A percentile compares a stretch with the other conserved stretches of the same genome.
Evolutionary conservation across 2,797 vertebrate species (phyloP).

Genomic region (Characodon lateralis): DNA sequence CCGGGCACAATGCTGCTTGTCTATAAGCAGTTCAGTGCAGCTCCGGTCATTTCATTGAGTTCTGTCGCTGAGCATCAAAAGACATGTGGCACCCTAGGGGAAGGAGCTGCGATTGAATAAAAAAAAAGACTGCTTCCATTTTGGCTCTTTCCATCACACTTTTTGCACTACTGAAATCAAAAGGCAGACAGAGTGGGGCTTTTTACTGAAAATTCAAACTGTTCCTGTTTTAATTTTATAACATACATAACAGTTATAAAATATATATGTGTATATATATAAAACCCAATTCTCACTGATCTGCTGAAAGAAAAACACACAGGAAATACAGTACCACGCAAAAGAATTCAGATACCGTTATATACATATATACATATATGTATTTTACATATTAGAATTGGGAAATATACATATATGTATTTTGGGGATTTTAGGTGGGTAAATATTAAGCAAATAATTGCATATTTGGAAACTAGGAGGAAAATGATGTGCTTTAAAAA

Average conservation of each 20-base stretch:
- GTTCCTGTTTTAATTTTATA: too few species aligned
- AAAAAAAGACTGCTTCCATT: constrained; percentile 36
- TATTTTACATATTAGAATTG: too few species aligned
- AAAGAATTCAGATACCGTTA: neutral
- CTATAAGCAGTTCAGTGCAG: constrained; percentile 49
- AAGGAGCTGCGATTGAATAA: constrained; percentile 50
- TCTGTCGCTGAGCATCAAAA: constrained; percentile 68
- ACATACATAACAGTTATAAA: neutral
- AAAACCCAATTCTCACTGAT: neutral
- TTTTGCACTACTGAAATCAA: constrained; percentile 21
- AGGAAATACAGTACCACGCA: neutral
- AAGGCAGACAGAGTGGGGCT: neutral
- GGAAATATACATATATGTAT: too few species aligned
- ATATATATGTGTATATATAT: neutral
- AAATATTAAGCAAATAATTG: too few species aligned
- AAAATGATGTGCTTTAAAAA: neutral
- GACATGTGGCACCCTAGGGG: constrained; percentile 43
- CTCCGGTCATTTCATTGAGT: constrained; percentile 66
- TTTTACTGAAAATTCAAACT: neutral
- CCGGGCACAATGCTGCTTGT: constrained; percentile 49
- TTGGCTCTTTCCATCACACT: constrained; percentile 18
- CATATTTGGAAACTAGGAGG: neutral
- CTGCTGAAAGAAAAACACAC: neutral
- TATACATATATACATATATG: too few species aligned
- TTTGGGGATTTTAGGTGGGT: too few species aligned